Evolutionary conservation across 1,140 invertebrate genomes (phyloP), one percentile per base, ranked within the genome.

Genomic region (Pogonognathellus flavescens): DNA sequence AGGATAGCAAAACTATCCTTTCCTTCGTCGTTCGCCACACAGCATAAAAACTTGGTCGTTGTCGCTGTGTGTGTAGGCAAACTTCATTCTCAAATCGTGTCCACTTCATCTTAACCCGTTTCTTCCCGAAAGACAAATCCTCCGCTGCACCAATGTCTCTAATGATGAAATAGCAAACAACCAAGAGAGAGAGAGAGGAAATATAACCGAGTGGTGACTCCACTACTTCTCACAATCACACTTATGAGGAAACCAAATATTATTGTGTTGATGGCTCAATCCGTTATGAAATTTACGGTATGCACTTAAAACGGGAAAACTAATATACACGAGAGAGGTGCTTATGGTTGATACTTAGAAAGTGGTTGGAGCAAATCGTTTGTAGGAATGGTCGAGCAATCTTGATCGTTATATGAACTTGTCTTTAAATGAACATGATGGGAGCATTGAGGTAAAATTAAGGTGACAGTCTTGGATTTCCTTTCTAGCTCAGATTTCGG

Each of bases 391-490:
- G 31, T 41, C 6, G 31, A 41, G 31, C 31, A 41, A 41, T 41
- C 31, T 41, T 41, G 31, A 41, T 41, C 31, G 31, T 41, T 41
- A 60, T 20, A 60, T 60, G 22, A 60, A n/a, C 22, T 60, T 60
- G 22, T 66, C 31, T 66, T 25, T 6, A 66, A 66, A 66, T 66
- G 62, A 66, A 25, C 20, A 25, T 66, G 62, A 25, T 25, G 20
- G 22, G 70, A 76, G 70, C 70, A 76, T n/a, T 76, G 41, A 76
- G 70, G 70, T 76, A 31, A 76, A 41, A 50, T 18, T 76, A 18
- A 76, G 70, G 70, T 76, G 70, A 50, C 70, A 76, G 25, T 50
- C 70, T 49, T 76, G 14, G 70, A 76, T 76, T 49, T 76, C 70
- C 41, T 76, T 76, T 76, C 25, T 14, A 72, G 16, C 13, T 49